Evolutionary conservation across 2,797 vertebrate genomes (phyloP), one percentile per base, ranked within the genome.

Genomic region (Protonibea diacanthus): DNA sequence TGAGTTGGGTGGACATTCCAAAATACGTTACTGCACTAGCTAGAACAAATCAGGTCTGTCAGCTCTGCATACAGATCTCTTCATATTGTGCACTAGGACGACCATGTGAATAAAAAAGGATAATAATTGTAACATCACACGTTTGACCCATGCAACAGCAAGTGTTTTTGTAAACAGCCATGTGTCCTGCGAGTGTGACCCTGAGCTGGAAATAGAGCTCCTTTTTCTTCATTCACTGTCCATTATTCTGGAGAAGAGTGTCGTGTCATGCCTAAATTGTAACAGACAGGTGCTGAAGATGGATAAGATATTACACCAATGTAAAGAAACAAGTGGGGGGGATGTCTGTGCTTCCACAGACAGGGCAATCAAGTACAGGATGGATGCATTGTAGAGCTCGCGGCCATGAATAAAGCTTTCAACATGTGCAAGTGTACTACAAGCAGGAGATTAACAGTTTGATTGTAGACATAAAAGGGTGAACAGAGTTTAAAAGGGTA

Each of bases 1-100:
- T 78, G 86, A 79, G 83, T 86, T 82, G 70, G 78, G 79, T 89
- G 87, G 88, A 92, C 90, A 69, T 81, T 77, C 72, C 60, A 60
- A 85, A 86, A 81, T 74, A 63, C 48, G 45, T 58, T 83, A 40
- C 63, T 29, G 58, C 77, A 62, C 48, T 57, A 59, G 74, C 71
- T 58, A 38, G 68, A 78, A 77, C 75, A 78, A 81, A 81, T 78
- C 75, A 56, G 49, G 23, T 51, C 78, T 57, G 82, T 88, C 87
- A 74, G 85, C 76, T 38, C 76, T 7, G 70, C 75, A 74, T 79
- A 67, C 71, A 62, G 82, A 89, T 86, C 63, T 85, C 67, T 76
- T 81, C 73, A 80, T 85, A 67, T 45, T 14, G 27, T 23, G 69
- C 44, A 65, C 48, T 51, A 55, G 57, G 63, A 80, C 18, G 65